phyloP scores from a whole-genome alignment of 1,140 invertebrate species.

The Conus ventricosus region DNA sequence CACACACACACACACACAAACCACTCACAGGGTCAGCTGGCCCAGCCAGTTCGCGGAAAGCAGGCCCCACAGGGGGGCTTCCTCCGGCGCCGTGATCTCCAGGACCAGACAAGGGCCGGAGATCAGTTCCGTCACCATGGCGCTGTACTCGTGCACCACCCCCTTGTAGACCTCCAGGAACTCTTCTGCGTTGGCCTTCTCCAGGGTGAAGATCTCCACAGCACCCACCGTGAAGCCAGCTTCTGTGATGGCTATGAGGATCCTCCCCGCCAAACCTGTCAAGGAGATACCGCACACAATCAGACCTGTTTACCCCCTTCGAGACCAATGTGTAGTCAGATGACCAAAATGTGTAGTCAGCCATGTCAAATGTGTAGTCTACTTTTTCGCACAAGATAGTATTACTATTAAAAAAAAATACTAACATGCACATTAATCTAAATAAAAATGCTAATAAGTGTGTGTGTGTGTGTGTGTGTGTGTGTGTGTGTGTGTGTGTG shows the following conservation, averaged over 20 bases:
- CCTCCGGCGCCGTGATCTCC: conserved; percentile 84
- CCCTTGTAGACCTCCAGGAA: conserved; percentile 94
- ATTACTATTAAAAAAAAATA: too few species aligned
- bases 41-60: conserved; percentile 90
- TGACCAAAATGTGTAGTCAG: too few species aligned
- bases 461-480: too few species aligned
- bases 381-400: too few species aligned
- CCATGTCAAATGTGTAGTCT: too few species aligned
- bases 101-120: conserved; percentile 90
- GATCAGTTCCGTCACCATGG: conserved; percentile 86
- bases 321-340: too few species aligned
- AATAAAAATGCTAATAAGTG: too few species aligned
- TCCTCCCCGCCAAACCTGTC: conserved; percentile 78
- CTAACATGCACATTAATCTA: too few species aligned
- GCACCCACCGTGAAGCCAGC: conserved; percentile 86
- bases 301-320: too few species aligned
- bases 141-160: conserved; percentile 68
- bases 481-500: too few species aligned
- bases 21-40: conserved; percentile 88
- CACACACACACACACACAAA: not conserved
- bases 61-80: conserved; percentile 71
- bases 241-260: conserved; percentile 84
- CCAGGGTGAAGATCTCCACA: conserved; percentile 82
- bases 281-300: too few species aligned
- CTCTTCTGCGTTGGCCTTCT: conserved; percentile 87